Evolutionary conservation across 2,888 invertebrate genomes (phyloP), one percentile per base, ranked within the genome.

Genomic region (Miltochrista miniata): DNA sequence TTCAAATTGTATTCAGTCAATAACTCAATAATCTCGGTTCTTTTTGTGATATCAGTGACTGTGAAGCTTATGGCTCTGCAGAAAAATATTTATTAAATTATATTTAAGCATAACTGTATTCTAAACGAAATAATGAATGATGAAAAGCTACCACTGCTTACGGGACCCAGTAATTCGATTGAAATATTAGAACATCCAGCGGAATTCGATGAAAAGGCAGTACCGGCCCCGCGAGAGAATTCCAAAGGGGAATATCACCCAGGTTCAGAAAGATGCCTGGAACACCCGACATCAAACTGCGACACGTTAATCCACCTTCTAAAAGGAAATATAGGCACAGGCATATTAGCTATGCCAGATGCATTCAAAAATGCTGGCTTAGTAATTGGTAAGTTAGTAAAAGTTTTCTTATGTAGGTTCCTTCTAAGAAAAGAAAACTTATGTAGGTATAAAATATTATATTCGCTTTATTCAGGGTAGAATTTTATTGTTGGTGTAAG

Each of bases 341-440:
- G 99, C 4, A 98, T 99, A 66, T 90, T 99, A 64, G 99, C 99
- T 7, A 97, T 99, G 96, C 99, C 99, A 4, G 95, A 97, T 87
- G 98, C 98, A 12, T 96, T 98, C 78, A 95, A 96, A 81, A 96
- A 98, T 90, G 95, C 98, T 49, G 98, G 98, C 10, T 92, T 98
- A 51, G 93, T 95, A 74, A 93, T 98, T 55, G 98, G 98, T 76
- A 76, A 73, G 87, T 78, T 51, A 35, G 7, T 24, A 24, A 24
- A 24, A 5, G 2, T 24, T 24, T 24, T 24, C 5, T 24, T 4
- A 2, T 4, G 3, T 24, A 24, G 18, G 3, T 4, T 24, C 5
- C 5, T 4, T 24, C 18, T 24, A 24, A 5, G n/a, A n/a, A n/a
- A n/a, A n/a, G n/a, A n/a, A n/a, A n/a, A n/a, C n/a, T n/a, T n/a